Percentiles rank a stretch among this genome's conserved stretches.
Evolutionary conservation across 2,888 invertebrate genomes (phyloP).

Genomic region (Terebella lapidaria): DNA sequence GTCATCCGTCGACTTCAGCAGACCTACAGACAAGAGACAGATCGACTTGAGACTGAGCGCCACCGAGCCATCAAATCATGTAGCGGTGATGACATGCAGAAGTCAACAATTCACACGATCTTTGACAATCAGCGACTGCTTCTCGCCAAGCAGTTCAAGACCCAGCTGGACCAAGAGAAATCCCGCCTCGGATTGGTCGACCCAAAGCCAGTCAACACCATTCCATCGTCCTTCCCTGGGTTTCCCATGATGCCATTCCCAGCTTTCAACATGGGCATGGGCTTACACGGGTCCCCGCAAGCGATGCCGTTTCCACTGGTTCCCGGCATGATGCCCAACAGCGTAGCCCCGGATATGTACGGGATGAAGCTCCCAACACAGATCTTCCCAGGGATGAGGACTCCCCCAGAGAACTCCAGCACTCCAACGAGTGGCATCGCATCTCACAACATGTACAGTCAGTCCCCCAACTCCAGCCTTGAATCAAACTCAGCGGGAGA

Average conservation of each 20-base stretch:
- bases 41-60: slow-evolving; percentile 14
- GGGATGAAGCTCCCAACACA: neutral
- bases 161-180: neutral
- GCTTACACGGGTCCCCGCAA: neutral
- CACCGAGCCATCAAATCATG: slow-evolving; percentile 4
- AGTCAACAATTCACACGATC: neutral
- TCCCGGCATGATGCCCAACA: neutral
- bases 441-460: neutral
- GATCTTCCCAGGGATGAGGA: slow-evolving; percentile 1
- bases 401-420: neutral
- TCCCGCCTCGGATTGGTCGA: neutral
- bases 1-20: slow-evolving; percentile 4
- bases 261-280: neutral
- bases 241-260: neutral
- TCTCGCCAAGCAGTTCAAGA: neutral
- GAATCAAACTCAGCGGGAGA: neutral
- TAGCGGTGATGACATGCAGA: neutral
- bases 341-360: neutral
- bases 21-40: slow-evolving; percentile 10
- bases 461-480: neutral
- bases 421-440: neutral
- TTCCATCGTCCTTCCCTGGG: neutral
- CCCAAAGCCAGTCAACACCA: neutral
- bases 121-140: slow-evolving; percentile 5
- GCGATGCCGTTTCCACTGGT: neutral